Percentiles rank a stretch among this genome's conserved stretches.
Evolutionary conservation across 2,888 invertebrate species (phyloP).

Genomic region (Blastobasis lacticolella): DNA sequence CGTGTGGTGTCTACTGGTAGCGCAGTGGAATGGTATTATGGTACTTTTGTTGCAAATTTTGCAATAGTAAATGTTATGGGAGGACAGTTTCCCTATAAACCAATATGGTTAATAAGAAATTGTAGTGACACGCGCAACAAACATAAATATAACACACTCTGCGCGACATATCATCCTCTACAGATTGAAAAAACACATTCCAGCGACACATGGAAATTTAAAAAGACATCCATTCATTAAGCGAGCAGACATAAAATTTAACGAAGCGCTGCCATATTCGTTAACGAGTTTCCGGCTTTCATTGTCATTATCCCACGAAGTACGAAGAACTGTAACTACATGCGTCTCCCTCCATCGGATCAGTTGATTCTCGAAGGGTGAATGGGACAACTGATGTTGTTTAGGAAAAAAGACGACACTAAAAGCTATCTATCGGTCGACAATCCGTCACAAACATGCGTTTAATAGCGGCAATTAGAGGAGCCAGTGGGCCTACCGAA

Average conservation of each 20-base stretch:
- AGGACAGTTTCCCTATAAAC: no score
- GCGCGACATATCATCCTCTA: no score
- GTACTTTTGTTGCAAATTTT: no score
- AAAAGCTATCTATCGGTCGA: slow-evolving; percentile 50
- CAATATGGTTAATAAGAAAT: no score
- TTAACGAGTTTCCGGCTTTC: slow-evolving; percentile 69
- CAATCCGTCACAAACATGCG: slow-evolving; percentile 56
- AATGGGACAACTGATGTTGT: slow-evolving; percentile 27
- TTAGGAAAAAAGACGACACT: slow-evolving; percentile 25
- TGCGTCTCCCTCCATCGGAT: slow-evolving; percentile 33
- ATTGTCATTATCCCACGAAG: slow-evolving; percentile 49
- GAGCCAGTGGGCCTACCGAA: slow-evolving; percentile 55
- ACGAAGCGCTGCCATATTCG: slow-evolving; percentile 66
- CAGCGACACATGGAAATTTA: slow-evolving; percentile 57
- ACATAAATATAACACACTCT: no score
- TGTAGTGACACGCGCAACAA: no score
- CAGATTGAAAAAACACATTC: slow-evolving; percentile 22
- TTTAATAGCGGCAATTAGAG: slow-evolving; percentile 67
- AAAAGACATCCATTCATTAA: slow-evolving; percentile 68
- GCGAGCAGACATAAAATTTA: slow-evolving; percentile 67
- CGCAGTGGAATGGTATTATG: no score
- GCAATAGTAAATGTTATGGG: no score
- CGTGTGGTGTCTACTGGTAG: no score
- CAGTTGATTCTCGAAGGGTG: slow-evolving; percentile 13
- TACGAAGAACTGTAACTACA: slow-evolving; percentile 18